Evolutionary conservation across 2,797 vertebrate genomes (phyloP).

Genomic region (Gymnoscopelus microlampas): DNA sequence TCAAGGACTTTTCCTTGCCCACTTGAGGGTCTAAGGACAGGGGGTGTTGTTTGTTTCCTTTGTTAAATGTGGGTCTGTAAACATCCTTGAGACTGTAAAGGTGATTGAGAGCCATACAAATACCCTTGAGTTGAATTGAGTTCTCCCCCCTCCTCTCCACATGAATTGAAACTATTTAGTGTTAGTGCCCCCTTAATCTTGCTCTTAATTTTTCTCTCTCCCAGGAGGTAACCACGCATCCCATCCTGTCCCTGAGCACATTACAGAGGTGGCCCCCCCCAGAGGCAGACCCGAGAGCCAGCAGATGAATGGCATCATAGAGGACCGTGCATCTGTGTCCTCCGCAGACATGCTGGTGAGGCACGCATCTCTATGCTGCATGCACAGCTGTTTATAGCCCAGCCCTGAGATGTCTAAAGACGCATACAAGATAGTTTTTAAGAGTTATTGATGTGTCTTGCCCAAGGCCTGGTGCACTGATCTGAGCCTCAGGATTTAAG

Average conservation of each 20-base stretch:
- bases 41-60: too few relatives aligned
- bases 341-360: conserved; percentile 94
- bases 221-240: conserved; percentile 57
- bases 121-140: too few relatives aligned
- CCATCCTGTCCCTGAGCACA: conserved; percentile 68
- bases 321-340: conserved; percentile 91
- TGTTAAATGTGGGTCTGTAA: too few relatives aligned
- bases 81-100: too few relatives aligned
- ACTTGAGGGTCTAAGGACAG: too few relatives aligned
- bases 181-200: background rate
- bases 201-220: conserved; percentile 14
- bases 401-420: too few relatives aligned
- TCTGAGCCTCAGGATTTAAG: background rate
- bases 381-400: too few relatives aligned
- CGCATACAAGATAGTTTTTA: too few relatives aligned
- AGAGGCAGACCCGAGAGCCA: conserved; percentile 75
- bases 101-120: too few relatives aligned
- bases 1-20: background rate
- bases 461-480: background rate
- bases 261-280: conserved; percentile 67
- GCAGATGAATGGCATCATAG: conserved; percentile 92
- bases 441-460: too few relatives aligned
- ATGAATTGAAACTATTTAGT: too few relatives aligned
- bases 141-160: too few relatives aligned
- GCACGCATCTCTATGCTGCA: background rate